Base-by-base conservation (phyloP, 2,888 invertebrate genomes). In the Zygogramma bicolorata region DNA sequence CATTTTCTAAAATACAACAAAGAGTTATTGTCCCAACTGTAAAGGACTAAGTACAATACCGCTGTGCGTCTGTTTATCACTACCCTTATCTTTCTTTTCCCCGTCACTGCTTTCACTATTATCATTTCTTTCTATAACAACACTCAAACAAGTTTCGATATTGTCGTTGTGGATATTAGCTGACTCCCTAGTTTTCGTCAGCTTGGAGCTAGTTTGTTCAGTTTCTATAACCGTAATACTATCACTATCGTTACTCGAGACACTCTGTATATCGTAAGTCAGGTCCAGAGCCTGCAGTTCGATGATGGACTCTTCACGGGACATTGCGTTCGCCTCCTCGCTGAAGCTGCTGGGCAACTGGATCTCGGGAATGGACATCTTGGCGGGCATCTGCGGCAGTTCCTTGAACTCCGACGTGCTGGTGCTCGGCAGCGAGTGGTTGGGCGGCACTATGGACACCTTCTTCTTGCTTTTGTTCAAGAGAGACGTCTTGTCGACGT, bases 31-130 rank as follows among this genome's bases (percentile, higher is more conserved):
- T 86, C 90, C 90, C 82, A 92, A 87, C 83, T 91, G 91, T 76
- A 91, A 89, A 78, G 91, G 91, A 82, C 91, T 91, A 81, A 92
- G 89, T 75, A 92, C 90, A 75, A 92, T 90, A 77, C 91, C 92
- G 82, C 87, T 87, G 79, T 85, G 90, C 87, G 88, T 80, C 68
- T 81, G 77, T 79, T 81, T 84, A 65, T 82, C 83, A 49, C 46
- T 63, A 78, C 77, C 71, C 73, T 76, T 79, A 63, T 63, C 65
- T 69, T 67, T 70, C 46, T 79, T 76, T 34, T 74, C 72, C 13
- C 70, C 67, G 10, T 74, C 75, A 75, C 76, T 77, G 70, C 78
- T 80, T 57, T 80, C 77, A 76, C 70, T 78, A 71, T 82, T 82
- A 75, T 83, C 84, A 80, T 81, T 83, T 75, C 82, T 81, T 76